Base-by-base conservation (phyloP, 2,797 vertebrate genomes). In the Lutjanus campechanus region DNA sequence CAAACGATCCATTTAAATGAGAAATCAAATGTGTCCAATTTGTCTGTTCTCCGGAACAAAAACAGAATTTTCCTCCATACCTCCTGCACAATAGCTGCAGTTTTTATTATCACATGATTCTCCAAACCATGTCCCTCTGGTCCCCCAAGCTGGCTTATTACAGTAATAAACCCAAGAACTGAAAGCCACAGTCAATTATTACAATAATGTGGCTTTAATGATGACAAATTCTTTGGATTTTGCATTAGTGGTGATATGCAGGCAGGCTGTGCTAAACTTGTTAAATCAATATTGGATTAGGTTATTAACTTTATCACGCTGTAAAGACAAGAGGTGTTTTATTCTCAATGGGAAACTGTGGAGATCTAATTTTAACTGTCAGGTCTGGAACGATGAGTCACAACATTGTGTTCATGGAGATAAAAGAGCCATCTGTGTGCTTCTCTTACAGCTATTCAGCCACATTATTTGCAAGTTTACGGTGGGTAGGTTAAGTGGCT, bases 291-390 rank as follows among this genome's bases (percentile, higher is more conserved):
- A 49, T 64, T 73, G 60, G 22, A 75, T 75, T 11, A 51, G 12
- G 19, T 81, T 72, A 73, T 83, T 75, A 70, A 74, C 29, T 66
- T 76, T 65, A 82, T 79, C 47, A 43, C 1, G 8, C 56, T 20
- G 22, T 73, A 62, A 58, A 66, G 47, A 82, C n/a, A 62, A 58
- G n/a, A 74, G 15, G 41, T 46, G 20, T 73, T 89, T 83, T 69
- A 69, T 55, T 72, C 41, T 84, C 80, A 67, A n/a, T 64, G 50
- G 80, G 58, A 77, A 62, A 80, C 46, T n/a, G 41, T 13, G 16
- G 49, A 29, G 41, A 69, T 89, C 67, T 79, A 76, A 85, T 84
- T 89, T 81, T 71, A 85, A 76, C 67, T 60, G 55, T 59, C 56
- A 60, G 58, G 22, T 75, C 54, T 69, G 55, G 49, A 72, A 70